Conservation (phyloP, 2,888 invertebrate species). For the Lypha dubia region DNA sequence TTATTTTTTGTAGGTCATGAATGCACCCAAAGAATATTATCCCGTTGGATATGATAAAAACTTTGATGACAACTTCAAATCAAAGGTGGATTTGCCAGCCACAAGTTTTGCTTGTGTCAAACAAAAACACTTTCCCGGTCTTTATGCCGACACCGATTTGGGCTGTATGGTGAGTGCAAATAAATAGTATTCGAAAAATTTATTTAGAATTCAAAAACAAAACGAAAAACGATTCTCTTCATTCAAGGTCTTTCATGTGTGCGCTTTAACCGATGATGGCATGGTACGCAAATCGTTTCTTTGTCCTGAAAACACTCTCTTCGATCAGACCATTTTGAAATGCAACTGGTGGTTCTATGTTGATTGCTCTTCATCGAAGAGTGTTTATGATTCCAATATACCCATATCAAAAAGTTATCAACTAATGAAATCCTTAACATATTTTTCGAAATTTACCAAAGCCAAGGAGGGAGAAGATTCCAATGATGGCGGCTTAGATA, state of each 20-base stretch:
- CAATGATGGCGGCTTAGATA: slow-evolving; percentile 77
- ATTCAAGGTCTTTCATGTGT: slow-evolving; percentile 94
- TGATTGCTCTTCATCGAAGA: slow-evolving; percentile 92
- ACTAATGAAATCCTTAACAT: slow-evolving; percentile 94
- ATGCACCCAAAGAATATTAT: slow-evolving; percentile 94
- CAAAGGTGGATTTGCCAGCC: slow-evolving; percentile 92
- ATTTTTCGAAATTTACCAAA: slow-evolving; percentile 93
- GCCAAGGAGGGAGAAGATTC: slow-evolving; percentile 78
- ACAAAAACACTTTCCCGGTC: slow-evolving; percentile 94
- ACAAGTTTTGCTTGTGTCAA: slow-evolving; percentile 93
- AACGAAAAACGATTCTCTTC: background rate
- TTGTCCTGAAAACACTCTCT: slow-evolving; percentile 95
- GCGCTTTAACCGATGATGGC: slow-evolving; percentile 94
- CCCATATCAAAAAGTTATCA: slow-evolving; percentile 96
- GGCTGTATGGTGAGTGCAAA: slow-evolving; percentile 91
- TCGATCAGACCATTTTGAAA: slow-evolving; percentile 95
- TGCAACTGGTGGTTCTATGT: slow-evolving; percentile 98
- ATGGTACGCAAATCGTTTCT: slow-evolving; percentile 95
- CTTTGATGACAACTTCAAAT: slow-evolving; percentile 93
- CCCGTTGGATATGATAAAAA: slow-evolving; percentile 94
- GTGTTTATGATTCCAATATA: slow-evolving; percentile 93
- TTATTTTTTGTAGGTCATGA: slow-evolving; percentile 88
- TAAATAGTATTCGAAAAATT: background rate
- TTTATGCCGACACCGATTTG: slow-evolving; percentile 93
- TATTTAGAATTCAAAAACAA: background rate